These are phyloP conservation scores for Selene dorsalis DNA, from an alignment of 2,797 vertebrate genomes.

Conservation along the genomic window DNA sequence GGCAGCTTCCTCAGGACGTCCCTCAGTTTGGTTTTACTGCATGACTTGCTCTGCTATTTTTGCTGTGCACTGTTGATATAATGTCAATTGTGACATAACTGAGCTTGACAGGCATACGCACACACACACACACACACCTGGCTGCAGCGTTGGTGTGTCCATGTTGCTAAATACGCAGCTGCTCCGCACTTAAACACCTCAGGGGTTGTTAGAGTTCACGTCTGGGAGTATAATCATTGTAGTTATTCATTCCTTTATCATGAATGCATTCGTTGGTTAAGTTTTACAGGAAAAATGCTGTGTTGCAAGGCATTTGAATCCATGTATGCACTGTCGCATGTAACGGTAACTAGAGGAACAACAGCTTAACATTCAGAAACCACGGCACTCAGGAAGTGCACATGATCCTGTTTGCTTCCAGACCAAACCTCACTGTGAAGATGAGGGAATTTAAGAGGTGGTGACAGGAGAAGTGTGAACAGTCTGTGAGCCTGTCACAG, in stretches of 20 bases:
- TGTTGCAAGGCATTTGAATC: background rate
- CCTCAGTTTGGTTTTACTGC: background rate
- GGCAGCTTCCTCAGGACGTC: background rate
- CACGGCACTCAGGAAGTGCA: background rate
- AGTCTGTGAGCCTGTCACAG: background rate
- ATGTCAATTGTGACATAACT: conserved; percentile 6
- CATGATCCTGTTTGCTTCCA: conserved; percentile 16
- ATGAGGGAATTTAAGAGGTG: conserved; percentile 21
- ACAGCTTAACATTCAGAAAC: background rate
- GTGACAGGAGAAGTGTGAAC: conserved; percentile 5
- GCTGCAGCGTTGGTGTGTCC: background rate
- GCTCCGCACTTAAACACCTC: background rate
- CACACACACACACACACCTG: conserved; percentile 2
- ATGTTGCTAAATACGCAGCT: background rate
- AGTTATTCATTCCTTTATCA: background rate
- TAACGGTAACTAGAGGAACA: background rate
- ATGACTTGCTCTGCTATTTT: background rate
- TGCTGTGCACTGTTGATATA: background rate
- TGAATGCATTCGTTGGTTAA: background rate
- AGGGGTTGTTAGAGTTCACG: background rate
- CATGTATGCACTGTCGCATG: background rate
- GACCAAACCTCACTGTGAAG: conserved; percentile 17
- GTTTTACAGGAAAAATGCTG: background rate
- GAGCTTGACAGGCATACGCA: background rate
- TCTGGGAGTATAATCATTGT: background rate